Conservation (phyloP, 1,140 invertebrate species). For the Patella vulgata region DNA sequence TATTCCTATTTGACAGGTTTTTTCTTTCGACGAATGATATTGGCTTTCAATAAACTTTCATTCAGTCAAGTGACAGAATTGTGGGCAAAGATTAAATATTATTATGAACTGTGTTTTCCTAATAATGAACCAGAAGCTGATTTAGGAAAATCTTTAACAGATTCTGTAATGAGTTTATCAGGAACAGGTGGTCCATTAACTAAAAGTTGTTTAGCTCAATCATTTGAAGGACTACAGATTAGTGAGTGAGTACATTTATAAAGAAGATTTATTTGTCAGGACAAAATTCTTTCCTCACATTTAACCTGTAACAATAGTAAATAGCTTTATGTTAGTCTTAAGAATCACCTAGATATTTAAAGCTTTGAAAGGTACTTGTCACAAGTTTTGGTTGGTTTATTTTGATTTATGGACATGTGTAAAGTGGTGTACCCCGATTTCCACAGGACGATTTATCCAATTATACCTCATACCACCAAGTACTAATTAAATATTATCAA, state of each 20-base stretch:
- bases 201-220: constrained; percentile 29
- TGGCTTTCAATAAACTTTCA: constrained; percentile 83
- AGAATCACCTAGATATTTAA: too few species aligned
- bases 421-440: too few species aligned
- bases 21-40: constrained; percentile 81
- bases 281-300: too few species aligned
- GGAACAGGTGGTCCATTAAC: constrained; percentile 29
- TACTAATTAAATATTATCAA: too few species aligned
- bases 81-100: constrained; percentile 42
- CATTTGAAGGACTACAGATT: constrained; percentile 35
- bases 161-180: constrained; percentile 43
- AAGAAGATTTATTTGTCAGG: too few species aligned
- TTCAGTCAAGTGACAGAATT: constrained; percentile 77
- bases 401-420: too few species aligned
- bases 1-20: constrained; percentile 72
- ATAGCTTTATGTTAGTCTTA: too few species aligned
- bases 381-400: too few species aligned
- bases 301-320: too few species aligned
- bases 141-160: constrained; percentile 44
- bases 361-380: too few species aligned
- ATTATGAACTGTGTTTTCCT: constrained; percentile 38
- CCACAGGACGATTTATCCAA: too few species aligned
- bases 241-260: constrained; percentile 20
- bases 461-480: too few species aligned
- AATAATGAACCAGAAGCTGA: constrained; percentile 4